Percentiles rank a stretch among this genome's conserved stretches.
Evolutionary conservation across 2,113 vertebrate species (phyloP).

Genomic region (Prunella himalayana): DNA sequence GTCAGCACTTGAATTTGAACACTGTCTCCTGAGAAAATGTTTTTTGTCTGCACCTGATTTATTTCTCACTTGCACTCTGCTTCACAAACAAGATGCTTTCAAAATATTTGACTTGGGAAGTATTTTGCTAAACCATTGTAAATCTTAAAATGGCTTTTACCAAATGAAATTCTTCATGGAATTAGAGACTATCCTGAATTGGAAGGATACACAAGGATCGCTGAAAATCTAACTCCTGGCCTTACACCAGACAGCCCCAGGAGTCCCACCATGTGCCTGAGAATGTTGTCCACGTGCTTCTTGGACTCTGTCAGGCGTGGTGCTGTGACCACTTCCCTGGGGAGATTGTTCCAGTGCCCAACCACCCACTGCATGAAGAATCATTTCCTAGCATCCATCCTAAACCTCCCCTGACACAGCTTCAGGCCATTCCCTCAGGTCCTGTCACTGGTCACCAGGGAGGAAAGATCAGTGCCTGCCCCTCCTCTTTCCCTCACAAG

Average conservation of each 20-base stretch:
- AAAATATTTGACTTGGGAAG: neutral
- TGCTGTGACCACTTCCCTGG: neutral
- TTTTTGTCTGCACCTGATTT: neutral
- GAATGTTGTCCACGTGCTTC: neutral
- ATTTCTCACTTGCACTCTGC: neutral
- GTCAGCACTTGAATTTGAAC: neutral
- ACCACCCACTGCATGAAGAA: accelerated
- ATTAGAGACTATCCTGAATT: neutral
- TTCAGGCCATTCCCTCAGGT: neutral
- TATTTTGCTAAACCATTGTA: neutral
- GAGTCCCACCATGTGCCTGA: neutral
- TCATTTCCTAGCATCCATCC: neutral
- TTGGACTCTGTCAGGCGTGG: neutral
- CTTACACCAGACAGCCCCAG: neutral
- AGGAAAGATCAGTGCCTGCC: neutral
- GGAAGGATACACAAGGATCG: neutral
- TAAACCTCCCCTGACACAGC: neutral
- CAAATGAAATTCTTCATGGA: neutral
- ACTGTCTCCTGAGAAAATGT: neutral
- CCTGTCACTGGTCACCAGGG: neutral
- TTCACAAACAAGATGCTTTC: neutral
- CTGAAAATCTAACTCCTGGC: neutral
- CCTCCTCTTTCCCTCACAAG: neutral
- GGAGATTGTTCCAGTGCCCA: neutral
- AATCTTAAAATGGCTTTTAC: neutral